A percentile compares a stretch with the other conserved stretches of the same genome.
These are phyloP conservation scores for Zaprionus davidi DNA, from an alignment of 1,140 invertebrate genomes.

Conservation along the genomic window DNA sequence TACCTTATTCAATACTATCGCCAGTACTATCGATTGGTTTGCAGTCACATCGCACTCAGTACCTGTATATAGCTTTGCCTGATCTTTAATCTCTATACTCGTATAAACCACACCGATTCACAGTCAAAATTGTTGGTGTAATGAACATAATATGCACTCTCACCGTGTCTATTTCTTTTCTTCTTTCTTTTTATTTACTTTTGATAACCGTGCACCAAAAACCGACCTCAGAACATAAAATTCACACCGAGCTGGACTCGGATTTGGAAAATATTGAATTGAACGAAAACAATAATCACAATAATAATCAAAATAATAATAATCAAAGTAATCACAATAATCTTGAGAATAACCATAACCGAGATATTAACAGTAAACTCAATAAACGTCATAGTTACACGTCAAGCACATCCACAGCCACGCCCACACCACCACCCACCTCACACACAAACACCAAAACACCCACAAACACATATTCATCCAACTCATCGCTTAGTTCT, in stretches of 20 bases:
- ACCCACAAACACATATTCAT: slow-evolving; percentile 60
- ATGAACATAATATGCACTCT: slow-evolving; percentile 75
- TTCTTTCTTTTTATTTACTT: slow-evolving; percentile 73
- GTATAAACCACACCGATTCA: slow-evolving; percentile 19
- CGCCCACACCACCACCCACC: slow-evolving; percentile 38
- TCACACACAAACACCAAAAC: slow-evolving; percentile 16
- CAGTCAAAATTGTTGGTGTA: slow-evolving; percentile 48
- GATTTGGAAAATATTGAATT: slow-evolving; percentile 82
- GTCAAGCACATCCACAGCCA: slow-evolving; percentile 21
- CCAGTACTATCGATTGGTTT: neutral
- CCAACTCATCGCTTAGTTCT: slow-evolving; percentile 73
- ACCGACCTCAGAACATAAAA: slow-evolving; percentile 80
- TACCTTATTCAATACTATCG: neutral
- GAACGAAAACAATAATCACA: slow-evolving; percentile 77
- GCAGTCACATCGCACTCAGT: neutral
- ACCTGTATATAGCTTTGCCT: slow-evolving; percentile 64
- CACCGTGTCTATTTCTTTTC: slow-evolving; percentile 79
- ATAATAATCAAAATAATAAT: slow-evolving; percentile 60
- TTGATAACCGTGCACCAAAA: slow-evolving; percentile 78
- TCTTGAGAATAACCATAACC: slow-evolving; percentile 46
- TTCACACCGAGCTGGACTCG: slow-evolving; percentile 81
- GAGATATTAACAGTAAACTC: slow-evolving; percentile 70
- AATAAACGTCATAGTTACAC: slow-evolving; percentile 71
- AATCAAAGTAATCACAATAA: slow-evolving; percentile 55
- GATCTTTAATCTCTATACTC: slow-evolving; percentile 40